A percentile compares a stretch with the other conserved stretches of the same genome.
phyloP scores from a whole-genome alignment of 2,113 vertebrate genomes.

The Numenius arquata region DNA sequence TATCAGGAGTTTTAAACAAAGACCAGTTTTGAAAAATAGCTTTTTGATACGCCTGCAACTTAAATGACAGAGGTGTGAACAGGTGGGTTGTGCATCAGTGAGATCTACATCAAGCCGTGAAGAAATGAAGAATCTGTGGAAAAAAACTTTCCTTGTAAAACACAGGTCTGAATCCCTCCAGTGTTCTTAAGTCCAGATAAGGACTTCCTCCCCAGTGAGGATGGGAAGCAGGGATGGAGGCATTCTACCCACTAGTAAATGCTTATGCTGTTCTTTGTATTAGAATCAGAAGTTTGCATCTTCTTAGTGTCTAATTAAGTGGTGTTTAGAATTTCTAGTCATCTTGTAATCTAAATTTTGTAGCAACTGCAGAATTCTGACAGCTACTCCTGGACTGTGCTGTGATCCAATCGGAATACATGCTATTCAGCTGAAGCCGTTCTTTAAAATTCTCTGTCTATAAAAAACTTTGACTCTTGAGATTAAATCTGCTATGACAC shows the following conservation, averaged over 20 bases:
- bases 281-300: background rate
- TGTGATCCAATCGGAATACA: accelerated
- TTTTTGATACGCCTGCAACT: background rate
- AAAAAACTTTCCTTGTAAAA: background rate
- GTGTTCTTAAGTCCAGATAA: background rate
- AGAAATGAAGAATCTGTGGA: background rate
- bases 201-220: background rate
- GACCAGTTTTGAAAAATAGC: background rate
- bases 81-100: background rate
- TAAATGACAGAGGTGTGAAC: background rate
- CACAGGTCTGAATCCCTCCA: background rate
- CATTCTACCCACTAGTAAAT: background rate
- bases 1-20: background rate
- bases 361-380: background rate
- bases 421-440: background rate
- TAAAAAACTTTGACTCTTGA: background rate
- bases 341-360: background rate
- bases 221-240: background rate
- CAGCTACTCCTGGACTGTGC: background rate
- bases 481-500: background rate
- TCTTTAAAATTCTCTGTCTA: background rate
- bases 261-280: background rate
- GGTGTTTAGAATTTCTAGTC: background rate
- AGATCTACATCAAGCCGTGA: background rate
- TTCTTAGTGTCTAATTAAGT: background rate